phyloP scores from a whole-genome alignment of 2,888 invertebrate species.

The Drosophila rubida region DNA sequence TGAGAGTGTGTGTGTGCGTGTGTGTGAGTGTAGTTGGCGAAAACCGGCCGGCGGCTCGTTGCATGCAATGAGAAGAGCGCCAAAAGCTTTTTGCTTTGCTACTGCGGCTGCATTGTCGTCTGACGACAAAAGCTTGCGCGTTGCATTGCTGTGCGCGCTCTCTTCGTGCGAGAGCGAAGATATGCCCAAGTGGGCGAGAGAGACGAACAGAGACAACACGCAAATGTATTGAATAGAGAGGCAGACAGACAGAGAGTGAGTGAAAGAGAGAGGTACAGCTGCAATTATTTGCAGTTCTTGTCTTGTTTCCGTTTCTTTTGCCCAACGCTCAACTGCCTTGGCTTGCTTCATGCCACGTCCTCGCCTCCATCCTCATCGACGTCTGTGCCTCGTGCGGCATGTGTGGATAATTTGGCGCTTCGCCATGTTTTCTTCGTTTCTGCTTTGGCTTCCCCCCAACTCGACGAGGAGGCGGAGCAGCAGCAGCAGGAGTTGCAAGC shows the following conservation, averaged over 20 bases:
- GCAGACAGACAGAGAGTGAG: constrained; percentile 4
- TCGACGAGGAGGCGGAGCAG: too few species aligned
- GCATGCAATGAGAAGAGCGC: constrained; percentile 53
- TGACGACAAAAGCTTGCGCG: constrained; percentile 59
- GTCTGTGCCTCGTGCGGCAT: constrained; percentile 44
- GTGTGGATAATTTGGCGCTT: constrained; percentile 83
- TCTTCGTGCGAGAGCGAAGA: constrained; percentile 18
- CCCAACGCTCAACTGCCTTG: constrained; percentile 29
- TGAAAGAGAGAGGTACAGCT: constrained; percentile 49
- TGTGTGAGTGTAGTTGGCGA: constrained; percentile 37
- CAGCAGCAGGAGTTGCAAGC: not conserved
- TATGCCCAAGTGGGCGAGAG: not conserved
- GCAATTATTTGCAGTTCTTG: constrained; percentile 75
- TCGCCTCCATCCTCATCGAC: constrained; percentile 3
- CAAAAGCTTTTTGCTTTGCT: constrained; percentile 49
- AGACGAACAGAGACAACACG: constrained; percentile 2
- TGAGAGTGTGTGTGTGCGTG: not conserved
- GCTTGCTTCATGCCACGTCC: constrained; percentile 15
- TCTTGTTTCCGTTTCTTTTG: constrained; percentile 69
- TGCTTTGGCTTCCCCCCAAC: constrained; percentile 28
- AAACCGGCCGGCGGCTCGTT: constrained; percentile 74
- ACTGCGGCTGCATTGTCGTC: constrained; percentile 60
- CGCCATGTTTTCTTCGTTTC: constrained; percentile 76
- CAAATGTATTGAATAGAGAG: not conserved
- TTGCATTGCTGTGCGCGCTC: constrained; percentile 57